Evolutionary conservation across 2,888 invertebrate species (phyloP), one percentile per base, ranked within the genome.

Genomic region (Thalpophila matura): DNA sequence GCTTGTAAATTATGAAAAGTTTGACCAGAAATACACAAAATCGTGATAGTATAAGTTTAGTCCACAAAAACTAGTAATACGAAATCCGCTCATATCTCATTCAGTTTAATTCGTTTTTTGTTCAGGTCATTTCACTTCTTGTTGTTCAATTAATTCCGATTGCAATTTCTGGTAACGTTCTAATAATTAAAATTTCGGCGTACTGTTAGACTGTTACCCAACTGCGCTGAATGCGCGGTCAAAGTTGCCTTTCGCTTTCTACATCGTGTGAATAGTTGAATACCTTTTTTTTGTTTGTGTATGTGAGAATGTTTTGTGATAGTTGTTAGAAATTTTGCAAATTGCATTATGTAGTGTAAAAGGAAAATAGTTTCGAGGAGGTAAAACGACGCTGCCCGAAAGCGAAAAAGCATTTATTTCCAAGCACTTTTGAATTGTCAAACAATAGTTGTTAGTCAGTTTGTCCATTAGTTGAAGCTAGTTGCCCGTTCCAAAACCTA

Each of bases 241-340:
- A 79, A 71, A 79, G 53, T 47, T 56, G 14, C 64, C 79, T 69
- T 72, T 80, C 70, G 70, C 82, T 82, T 82, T 80, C 74, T 62
- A 72, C 55, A 43, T 53, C 73, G 70, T 77, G 80, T 77, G 69
- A 80, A 64, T 9, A n/a, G 20, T 42, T 77, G 69, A 80, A 64
- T 9, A n/a, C 16, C 37, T 37, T 29, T 22, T 43, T 63, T 56
- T 31, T 35, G 4, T 35, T 0, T 40, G 40, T 27, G 10, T 42
- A 50, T 51, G 45, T 68, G 38, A 9, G 66, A 72, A 65, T 46
- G 35, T 55, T 71, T 63, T 18, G 54, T 31, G 47, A 43, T 55
- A 22, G 47, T 64, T 35, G 46, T 40, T 54, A 66, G 40, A 38
- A 20, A 61, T 65, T 16, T 22, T 24, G 6, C 10, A 26, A 70